Base-by-base conservation (phyloP, 2,888 invertebrate species). In the Apocheima hispidaria region DNA sequence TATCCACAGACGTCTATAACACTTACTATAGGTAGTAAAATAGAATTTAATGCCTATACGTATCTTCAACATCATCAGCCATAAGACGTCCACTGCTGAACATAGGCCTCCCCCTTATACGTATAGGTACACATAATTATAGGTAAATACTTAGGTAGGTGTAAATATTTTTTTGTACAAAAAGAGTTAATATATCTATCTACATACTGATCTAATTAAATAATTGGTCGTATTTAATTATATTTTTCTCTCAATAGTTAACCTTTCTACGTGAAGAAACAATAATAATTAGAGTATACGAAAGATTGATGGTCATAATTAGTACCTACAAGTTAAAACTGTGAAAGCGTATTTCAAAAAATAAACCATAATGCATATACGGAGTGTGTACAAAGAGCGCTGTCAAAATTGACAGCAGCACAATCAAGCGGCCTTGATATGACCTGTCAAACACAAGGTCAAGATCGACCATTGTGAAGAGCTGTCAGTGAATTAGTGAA, bases 341-440 rank as follows among this genome's bases (percentile, higher is more conserved):
- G n/a, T n/a, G n/a, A n/a, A n/a, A 36, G 51, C 63, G 65, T 66
- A 71, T 68, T 69, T 66, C 69, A 62, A 54, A 63, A 12, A 38
- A 38, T 26, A 23, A 50, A 28, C 51, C 16, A 7, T 44, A 44
- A 26, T 40, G 40, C 40, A 40, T 7, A 18, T 20, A 56, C n/a
- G n/a, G n/a, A n/a, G n/a, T n/a, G 46, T 48, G 46, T 20, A 66
- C 65, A 64, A 68, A 72, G 75, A 76, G 67, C 78, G 74, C 83
- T 87, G 87, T 86, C 88, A 86, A 78, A 82, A 67, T 68, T 78
- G 78, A 86, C 84, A 86, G 79, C 79, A 71, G 74, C 59, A 73
- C 73, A 79, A 76, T 73, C 74, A 75, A 51, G 64, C 58, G 77
- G 64, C 87, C 86, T 82, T 87, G 86, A 87, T 87, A 80, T 63